Percentiles rank a stretch among this genome's conserved stretches.
These are phyloP conservation scores for Rhinella marina DNA, from an alignment of 2,797 vertebrate species.

Conservation along the genomic window DNA sequence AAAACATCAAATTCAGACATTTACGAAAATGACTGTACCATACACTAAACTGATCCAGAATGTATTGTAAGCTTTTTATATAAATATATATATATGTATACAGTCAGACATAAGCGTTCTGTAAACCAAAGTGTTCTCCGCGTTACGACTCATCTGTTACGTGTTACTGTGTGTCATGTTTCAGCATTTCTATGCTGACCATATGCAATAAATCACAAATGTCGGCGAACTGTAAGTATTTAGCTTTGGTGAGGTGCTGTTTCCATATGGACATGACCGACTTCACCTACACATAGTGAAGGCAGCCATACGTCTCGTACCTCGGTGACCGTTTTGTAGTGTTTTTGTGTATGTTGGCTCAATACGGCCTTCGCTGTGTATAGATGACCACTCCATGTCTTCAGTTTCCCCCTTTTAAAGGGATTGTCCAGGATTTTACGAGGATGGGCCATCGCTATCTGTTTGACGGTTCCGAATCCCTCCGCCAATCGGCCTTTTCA, in stretches of 20 bases:
- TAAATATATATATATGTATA: conserved; percentile 49
- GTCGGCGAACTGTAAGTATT: conserved; percentile 1
- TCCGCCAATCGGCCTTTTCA: too few relatives aligned
- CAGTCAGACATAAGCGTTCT: conserved; percentile 70
- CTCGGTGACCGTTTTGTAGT: background rate
- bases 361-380: background rate
- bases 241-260: conserved; percentile 12
- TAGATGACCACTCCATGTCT: background rate
- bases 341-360: background rate
- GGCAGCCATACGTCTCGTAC: background rate
- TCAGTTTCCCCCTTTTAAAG: background rate
- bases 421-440: too few relatives aligned
- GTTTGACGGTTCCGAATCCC: too few relatives aligned
- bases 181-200: conserved; percentile 3
- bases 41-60: conserved; percentile 66
- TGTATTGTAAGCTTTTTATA: conserved; percentile 66
- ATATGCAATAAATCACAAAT: conserved; percentile 38
- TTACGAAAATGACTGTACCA: conserved; percentile 37
- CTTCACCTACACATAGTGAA: background rate
- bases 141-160: conserved; percentile 12
- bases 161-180: conserved; percentile 27
- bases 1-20: background rate
- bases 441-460: too few relatives aligned
- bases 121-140: conserved; percentile 66
- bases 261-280: background rate